Conservation (phyloP, 2,888 invertebrate species). For the Scaptomyza tumidula region DNA sequence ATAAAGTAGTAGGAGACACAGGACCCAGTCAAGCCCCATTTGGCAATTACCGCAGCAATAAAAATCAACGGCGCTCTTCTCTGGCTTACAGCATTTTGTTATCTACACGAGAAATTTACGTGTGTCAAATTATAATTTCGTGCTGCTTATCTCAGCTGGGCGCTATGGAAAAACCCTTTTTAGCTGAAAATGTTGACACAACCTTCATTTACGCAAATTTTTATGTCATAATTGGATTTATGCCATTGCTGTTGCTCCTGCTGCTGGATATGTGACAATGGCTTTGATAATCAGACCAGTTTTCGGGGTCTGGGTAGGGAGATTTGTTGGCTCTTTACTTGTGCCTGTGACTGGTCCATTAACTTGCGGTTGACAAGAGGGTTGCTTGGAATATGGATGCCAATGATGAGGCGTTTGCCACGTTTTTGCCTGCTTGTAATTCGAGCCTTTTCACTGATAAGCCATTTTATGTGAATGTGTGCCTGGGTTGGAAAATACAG, state of each 20-base stretch:
- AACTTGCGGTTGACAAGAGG: conserved; percentile 32
- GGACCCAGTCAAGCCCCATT: conserved; percentile 72
- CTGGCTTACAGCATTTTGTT: conserved; percentile 51
- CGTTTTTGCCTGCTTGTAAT: conserved; percentile 58
- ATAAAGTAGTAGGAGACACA: background rate
- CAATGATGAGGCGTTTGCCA: conserved; percentile 46
- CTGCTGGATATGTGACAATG: conserved; percentile 68
- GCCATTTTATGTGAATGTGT: conserved; percentile 63
- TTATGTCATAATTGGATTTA: conserved; percentile 78
- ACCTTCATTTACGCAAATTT: conserved; percentile 78
- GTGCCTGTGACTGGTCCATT: conserved; percentile 43
- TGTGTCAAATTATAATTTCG: conserved; percentile 77
- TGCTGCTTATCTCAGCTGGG: conserved; percentile 52
- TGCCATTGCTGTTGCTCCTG: conserved; percentile 49
- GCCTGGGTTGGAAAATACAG: conserved; percentile 13
- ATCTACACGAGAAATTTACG: conserved; percentile 68
- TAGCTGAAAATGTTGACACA: conserved; percentile 59
- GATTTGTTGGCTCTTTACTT: conserved; percentile 19
- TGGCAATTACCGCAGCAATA: conserved; percentile 78
- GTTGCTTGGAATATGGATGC: conserved; percentile 22
- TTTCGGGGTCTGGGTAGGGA: conserved; percentile 3
- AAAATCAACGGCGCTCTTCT: conserved; percentile 64
- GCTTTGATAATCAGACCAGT: conserved; percentile 59
- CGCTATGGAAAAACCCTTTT: conserved; percentile 46
- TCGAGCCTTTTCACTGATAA: conserved; percentile 71